phyloP scores from a whole-genome alignment of 1,140 invertebrate species.

The Harlomillsia oculata region DNA sequence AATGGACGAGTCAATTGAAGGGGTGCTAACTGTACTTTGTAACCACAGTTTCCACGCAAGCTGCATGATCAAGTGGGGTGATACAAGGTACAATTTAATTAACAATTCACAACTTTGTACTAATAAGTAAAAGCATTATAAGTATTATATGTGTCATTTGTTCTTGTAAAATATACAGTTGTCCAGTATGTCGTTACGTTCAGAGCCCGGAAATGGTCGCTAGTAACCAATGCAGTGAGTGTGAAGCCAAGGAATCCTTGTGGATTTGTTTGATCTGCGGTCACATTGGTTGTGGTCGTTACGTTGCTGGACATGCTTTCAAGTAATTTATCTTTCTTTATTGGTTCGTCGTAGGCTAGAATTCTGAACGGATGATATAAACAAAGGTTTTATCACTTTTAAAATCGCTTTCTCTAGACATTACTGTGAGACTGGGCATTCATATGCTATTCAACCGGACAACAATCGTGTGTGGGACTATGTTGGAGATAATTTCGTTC shows the following conservation, averaged over 20 bases:
- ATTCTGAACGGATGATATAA: not conserved
- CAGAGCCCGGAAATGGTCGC: slow-evolving; percentile 84
- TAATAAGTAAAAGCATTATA: not conserved
- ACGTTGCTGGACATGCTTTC: slow-evolving; percentile 60
- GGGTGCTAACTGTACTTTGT: slow-evolving; percentile 92
- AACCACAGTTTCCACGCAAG: slow-evolving; percentile 95
- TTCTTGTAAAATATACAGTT: slow-evolving; percentile 40
- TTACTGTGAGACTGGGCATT: slow-evolving; percentile 89
- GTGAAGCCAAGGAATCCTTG: slow-evolving; percentile 65
- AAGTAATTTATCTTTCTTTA: slow-evolving; percentile 47
- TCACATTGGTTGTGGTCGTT: slow-evolving; percentile 90
- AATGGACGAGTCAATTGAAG: slow-evolving; percentile 97
- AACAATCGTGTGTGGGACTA: slow-evolving; percentile 98
- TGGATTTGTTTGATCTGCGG: slow-evolving; percentile 99
- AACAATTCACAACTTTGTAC: not conserved
- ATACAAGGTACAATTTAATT: slow-evolving; percentile 54
- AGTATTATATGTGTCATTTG: not conserved
- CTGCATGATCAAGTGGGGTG: slow-evolving; percentile 93
- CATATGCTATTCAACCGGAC: slow-evolving; percentile 90
- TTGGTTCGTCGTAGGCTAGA: no score
- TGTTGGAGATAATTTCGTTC: slow-evolving; percentile 94
- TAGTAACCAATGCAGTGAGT: slow-evolving; percentile 74
- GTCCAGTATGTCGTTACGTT: slow-evolving; percentile 64
- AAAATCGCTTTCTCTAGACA: slow-evolving; percentile 53
- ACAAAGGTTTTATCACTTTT: not conserved